These are phyloP conservation scores for Hestina assimilis DNA, from an alignment of 1,140 invertebrate species.

Conservation along the genomic window DNA sequence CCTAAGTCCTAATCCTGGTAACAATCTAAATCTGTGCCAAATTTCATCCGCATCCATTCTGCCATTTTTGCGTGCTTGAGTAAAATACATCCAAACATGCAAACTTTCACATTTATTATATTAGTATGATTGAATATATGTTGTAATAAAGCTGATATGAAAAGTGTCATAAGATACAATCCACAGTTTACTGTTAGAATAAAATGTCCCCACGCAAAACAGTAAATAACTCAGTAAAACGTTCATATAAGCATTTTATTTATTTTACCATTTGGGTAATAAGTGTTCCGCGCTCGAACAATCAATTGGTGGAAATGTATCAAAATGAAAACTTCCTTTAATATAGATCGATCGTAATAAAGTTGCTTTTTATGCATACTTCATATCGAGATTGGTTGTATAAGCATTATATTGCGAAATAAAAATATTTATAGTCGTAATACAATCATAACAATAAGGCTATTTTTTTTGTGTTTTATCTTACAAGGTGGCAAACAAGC, in stretches of 20 bases:
- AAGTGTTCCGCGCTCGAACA: slow-evolving; percentile 11
- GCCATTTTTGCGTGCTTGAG: too few relatives aligned
- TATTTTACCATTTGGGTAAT: slow-evolving; percentile 16
- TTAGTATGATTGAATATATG: too few relatives aligned
- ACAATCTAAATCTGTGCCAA: too few relatives aligned
- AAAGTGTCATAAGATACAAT: slow-evolving; percentile 21
- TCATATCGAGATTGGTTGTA: slow-evolving; percentile 2
- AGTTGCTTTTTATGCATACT: slow-evolving; percentile 5
- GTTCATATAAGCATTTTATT: slow-evolving; percentile 16
- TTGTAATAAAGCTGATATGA: slow-evolving; percentile 1
- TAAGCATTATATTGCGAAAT: background rate
- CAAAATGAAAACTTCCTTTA: slow-evolving; percentile 11
- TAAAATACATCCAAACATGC: too few relatives aligned
- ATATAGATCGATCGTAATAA: slow-evolving; percentile 11
- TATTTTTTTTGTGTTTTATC: background rate
- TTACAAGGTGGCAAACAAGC: too few relatives aligned
- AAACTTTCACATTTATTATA: too few relatives aligned
- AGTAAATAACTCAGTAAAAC: slow-evolving; percentile 35
- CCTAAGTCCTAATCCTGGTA: too few relatives aligned
- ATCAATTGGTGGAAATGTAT: slow-evolving; percentile 8
- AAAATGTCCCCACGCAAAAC: slow-evolving; percentile 7
- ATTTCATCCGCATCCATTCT: too few relatives aligned
- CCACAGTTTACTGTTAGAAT: slow-evolving; percentile 31
- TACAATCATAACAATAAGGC: background rate
- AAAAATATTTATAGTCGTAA: background rate